Percentiles rank a stretch among this genome's conserved stretches.
phyloP scores from a whole-genome alignment of 2,113 vertebrate genomes.

The Okapia johnstoni region DNA sequence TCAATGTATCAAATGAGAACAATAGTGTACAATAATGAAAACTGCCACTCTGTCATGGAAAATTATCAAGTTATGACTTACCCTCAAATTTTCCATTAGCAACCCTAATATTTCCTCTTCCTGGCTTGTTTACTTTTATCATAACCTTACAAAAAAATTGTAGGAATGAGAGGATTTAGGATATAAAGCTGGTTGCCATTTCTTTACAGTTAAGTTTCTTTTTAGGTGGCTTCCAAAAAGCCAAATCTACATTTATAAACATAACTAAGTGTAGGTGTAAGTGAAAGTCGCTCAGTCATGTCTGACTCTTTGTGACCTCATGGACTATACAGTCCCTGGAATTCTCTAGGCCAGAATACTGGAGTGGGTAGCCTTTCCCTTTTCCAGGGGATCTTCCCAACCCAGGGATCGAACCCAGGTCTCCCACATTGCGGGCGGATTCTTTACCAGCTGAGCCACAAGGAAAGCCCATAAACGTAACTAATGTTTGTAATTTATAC shows the following conservation, averaged over 20 bases:
- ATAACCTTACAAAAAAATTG: background rate
- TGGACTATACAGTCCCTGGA: background rate
- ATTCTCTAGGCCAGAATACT: background rate
- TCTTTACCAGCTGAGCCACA: background rate
- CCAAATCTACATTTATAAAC: background rate
- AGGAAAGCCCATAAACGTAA: background rate
- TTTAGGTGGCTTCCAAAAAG: conserved; percentile 2
- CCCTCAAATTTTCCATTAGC: background rate
- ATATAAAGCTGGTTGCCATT: background rate
- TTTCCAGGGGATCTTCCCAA: background rate
- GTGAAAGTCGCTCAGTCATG: background rate
- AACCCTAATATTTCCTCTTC: conserved; percentile 5
- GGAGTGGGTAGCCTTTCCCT: background rate
- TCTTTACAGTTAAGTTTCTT: background rate
- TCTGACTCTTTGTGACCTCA: background rate
- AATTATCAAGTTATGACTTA: background rate
- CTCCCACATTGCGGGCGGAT: background rate
- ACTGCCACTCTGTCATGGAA: background rate
- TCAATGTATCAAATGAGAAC: background rate
- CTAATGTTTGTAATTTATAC: conserved; percentile 20
- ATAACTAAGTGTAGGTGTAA: background rate
- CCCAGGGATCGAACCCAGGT: background rate
- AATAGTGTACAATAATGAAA: background rate
- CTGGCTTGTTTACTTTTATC: background rate
- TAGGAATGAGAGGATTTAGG: background rate